phyloP scores from a whole-genome alignment of 2,888 invertebrate genomes.

The Eilema caniola region DNA sequence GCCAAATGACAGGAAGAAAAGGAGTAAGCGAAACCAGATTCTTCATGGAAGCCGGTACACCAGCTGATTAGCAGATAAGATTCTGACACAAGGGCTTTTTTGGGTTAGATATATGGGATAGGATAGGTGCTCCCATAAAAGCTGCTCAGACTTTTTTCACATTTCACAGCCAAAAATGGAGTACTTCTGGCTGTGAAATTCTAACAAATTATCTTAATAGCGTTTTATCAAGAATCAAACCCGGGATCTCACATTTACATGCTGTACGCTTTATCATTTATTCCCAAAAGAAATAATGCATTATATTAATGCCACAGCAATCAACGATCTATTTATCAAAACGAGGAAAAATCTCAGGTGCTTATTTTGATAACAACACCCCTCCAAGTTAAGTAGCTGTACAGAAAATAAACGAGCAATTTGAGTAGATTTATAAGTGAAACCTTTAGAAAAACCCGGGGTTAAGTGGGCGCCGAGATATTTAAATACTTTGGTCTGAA shows the following conservation, averaged over 20 bases:
- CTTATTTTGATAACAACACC: neutral
- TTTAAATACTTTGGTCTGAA: neutral
- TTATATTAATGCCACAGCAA: neutral
- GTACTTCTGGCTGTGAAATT: no score
- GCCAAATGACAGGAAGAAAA: no score
- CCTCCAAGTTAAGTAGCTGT: neutral
- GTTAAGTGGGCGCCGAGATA: neutral
- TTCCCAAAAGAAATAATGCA: neutral
- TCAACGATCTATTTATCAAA: neutral
- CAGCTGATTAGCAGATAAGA: neutral
- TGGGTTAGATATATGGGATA: no score
- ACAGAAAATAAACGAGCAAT: slow-evolving; percentile 11
- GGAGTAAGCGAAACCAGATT: neutral
- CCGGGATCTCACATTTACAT: neutral
- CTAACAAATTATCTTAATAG: no score
- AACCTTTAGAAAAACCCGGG: slow-evolving; percentile 1
- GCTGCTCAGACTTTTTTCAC: no score
- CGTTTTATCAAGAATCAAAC: no score
- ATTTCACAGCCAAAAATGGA: no score
- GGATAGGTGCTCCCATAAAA: no score
- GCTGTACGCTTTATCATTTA: neutral
- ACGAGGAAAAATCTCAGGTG: neutral
- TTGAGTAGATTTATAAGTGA: slow-evolving; percentile 16
- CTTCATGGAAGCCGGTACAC: neutral
- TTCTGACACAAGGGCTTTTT: neutral